phyloP scores from a whole-genome alignment of 2,113 vertebrate species.

The Silurus asotus region DNA sequence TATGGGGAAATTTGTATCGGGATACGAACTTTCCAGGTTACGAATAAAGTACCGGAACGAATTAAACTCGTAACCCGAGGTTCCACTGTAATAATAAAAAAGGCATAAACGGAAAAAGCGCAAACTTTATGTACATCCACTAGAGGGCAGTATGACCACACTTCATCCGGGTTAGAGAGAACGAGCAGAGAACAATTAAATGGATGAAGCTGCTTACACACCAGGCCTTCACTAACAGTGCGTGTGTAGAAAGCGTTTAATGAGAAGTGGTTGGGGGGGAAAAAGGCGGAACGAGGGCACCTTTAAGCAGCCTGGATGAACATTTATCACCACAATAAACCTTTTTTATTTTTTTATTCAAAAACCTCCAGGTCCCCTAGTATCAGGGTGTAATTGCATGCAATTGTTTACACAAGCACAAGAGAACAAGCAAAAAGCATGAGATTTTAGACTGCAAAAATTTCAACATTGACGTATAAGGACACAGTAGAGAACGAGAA shows the following conservation, averaged over 20 bases:
- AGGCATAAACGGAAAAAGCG: neutral
- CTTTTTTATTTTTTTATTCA: too few relatives aligned
- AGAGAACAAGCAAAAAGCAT: neutral
- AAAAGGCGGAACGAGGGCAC: neutral
- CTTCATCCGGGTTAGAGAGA: neutral
- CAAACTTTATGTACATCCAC: conserved; percentile 24
- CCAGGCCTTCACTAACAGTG: neutral
- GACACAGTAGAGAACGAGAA: neutral
- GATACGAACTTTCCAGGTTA: too few relatives aligned
- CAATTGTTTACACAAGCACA: neutral
- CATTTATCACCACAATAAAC: neutral
- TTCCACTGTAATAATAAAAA: too few relatives aligned
- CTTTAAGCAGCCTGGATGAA: neutral
- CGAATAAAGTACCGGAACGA: too few relatives aligned
- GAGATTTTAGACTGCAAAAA: neutral
- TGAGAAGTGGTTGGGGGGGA: neutral
- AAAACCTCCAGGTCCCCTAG: neutral
- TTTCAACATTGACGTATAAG: too few relatives aligned
- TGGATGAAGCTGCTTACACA: neutral
- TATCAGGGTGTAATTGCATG: neutral
- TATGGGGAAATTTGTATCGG: too few relatives aligned
- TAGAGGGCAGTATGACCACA: conserved; percentile 56
- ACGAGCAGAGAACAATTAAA: neutral
- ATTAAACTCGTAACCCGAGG: too few relatives aligned
- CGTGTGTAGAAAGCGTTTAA: neutral